Base-by-base conservation (phyloP, 2,113 vertebrate genomes). In the Labeo rohita region DNA sequence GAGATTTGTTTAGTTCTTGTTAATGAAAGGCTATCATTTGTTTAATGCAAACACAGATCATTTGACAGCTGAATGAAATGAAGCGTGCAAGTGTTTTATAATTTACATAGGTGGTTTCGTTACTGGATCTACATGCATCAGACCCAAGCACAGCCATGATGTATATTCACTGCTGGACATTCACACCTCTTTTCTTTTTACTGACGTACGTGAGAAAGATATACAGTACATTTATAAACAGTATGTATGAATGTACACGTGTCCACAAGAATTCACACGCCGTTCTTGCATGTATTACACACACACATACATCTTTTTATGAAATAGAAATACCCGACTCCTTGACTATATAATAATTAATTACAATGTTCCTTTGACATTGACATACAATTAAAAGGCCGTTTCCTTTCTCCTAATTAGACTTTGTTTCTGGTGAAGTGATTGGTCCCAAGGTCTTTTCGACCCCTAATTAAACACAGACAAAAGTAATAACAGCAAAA, bases 391-490 rank as follows among this genome's bases (percentile, higher is more conserved):
- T 89, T 83, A 85, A 87, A 87, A 80, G 49, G n/a, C 39, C 81
- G 74, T 89, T 66, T 85, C 59, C 54, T 82, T 86, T 84, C 61
- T 84, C 12, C 76, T 84, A 88, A 88, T 88, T 83, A 88, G 61
- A 88, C 76, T 86, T 65, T 86, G 84, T 86, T 86, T 82, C 78
- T 65, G 23, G 72, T 73, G 52, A 86, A 84, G 39, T 87, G 68
- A 85, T 82, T 86, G 82, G 73, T 81, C 78, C 68, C 87, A 86
- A 73, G 85, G 61, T 73, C 63, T 84, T 78, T 89, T 75, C 61
- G 74, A 77, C 84, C 81, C 59, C 72, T 87, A 87, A 87, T 87
- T 87, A 83, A 86, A 88, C 82, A 85, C 73, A 85, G 84, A 85
- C 36, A 80, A 86, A 89, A 75, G 84, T 49, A 79, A 68, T 80